Evolutionary conservation across 1,140 invertebrate species (phyloP), one percentile per base, ranked within the genome.

Genomic region (Cotesia typhae): DNA sequence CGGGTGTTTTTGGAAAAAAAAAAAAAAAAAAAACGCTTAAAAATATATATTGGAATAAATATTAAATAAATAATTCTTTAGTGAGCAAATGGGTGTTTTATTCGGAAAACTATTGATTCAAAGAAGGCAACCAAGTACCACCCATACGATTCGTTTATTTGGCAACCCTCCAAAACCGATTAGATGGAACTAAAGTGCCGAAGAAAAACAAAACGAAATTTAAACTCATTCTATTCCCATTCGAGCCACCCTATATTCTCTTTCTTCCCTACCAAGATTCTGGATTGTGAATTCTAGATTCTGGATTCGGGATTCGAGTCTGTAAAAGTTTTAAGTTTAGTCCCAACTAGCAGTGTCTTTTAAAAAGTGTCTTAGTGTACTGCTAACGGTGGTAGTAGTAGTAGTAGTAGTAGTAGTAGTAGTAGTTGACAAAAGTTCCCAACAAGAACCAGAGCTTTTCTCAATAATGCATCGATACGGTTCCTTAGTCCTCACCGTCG

Each of bases 111-210:
- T 60, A 60, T 60, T 36, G 59, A 60, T 60, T 60, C 12, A 3
- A 7, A 60, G 6, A 20, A 60, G 41, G 41, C 41, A 5, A 4
- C 5, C 41, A 47, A 47, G 41, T 7, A 47, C 17, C 59, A 60
- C 59, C 59, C 59, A 60, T 60, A 20, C 59, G 20, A 60, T 60
- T 60, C 59, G 59, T 60, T 60, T 60, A 60, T 60, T 60, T 60
- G 59, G 59, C 59, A 10, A 20, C 28, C n/a, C 59, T 60, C 59
- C 59, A 60, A 60, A 60, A 60, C n/a, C 59, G 59, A 60, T 60
- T 60, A 60, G 59, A 60, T 60, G 59, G 17, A 60, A 35, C 59
- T 60, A 14, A 60, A 60, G 59, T 60, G 59, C n/a, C 7, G 59
- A 60, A 60, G 59, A 60, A 60, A 60, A 60, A 60, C 59, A 60